Evolutionary conservation across 2,888 invertebrate species (phyloP).

Genomic region (Cordilura impudica): DNA sequence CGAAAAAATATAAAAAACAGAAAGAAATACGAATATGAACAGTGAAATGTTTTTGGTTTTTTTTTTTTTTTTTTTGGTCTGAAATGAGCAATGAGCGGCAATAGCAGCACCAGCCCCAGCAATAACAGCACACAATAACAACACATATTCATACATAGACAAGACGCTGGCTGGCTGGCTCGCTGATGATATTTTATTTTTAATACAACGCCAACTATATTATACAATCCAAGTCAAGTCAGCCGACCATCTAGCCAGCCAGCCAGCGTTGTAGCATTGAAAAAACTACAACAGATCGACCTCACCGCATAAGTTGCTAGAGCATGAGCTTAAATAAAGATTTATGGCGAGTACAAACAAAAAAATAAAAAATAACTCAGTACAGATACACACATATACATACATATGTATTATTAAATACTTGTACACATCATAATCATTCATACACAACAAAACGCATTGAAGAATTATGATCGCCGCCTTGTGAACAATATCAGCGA

Average conservation of each 20-base stretch:
- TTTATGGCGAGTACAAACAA: neutral
- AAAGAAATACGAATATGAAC: constrained; percentile 40
- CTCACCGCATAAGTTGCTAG: constrained; percentile 32
- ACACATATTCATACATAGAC: constrained; percentile 10
- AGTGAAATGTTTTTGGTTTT: constrained; percentile 28
- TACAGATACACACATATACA: neutral
- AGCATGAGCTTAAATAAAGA: constrained; percentile 34
- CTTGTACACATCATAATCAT: neutral
- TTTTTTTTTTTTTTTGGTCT: constrained; percentile 36
- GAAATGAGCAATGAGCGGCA: constrained; percentile 58
- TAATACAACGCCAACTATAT: constrained; percentile 24
- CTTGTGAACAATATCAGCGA: neutral
- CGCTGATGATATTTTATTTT: constrained; percentile 29
- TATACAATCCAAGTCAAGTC: neutral
- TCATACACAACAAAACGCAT: neutral
- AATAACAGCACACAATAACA: constrained; percentile 27
- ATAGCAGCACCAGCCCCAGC: constrained; percentile 6
- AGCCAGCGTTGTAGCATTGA: neutral
- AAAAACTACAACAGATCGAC: neutral
- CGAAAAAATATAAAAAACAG: constrained; percentile 45
- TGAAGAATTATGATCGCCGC: neutral
- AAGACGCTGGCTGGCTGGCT: constrained; percentile 8
- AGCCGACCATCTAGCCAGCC: neutral
- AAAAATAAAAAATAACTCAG: too few relatives aligned
- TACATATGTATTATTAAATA: neutral